A percentile compares a stretch with the other conserved stretches of the same genome.
These are phyloP conservation scores for Heteromyza rotundicornis DNA, from an alignment of 2,888 invertebrate species.

Conservation along the genomic window DNA sequence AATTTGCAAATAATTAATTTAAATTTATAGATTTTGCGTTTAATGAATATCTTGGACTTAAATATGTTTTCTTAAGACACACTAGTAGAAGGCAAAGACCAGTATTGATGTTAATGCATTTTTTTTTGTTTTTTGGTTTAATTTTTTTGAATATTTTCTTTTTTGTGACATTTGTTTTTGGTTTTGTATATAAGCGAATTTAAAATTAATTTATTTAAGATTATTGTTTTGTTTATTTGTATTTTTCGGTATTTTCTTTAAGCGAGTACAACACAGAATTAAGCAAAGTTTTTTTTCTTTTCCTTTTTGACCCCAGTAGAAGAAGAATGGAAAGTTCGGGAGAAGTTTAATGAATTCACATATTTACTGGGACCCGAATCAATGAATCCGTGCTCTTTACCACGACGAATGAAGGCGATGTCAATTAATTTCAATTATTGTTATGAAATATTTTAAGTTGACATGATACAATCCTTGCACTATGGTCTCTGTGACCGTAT, in stretches of 20 bases:
- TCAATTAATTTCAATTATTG: too few relatives aligned
- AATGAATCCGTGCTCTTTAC: too few relatives aligned
- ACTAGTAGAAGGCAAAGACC: constrained; percentile 41
- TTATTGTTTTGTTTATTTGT: constrained; percentile 17
- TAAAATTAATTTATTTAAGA: neutral
- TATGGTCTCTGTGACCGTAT: too few relatives aligned
- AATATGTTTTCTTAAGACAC: constrained; percentile 37
- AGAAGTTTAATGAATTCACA: too few relatives aligned
- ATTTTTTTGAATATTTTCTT: neutral
- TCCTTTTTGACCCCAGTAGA: too few relatives aligned
- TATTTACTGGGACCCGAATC: too few relatives aligned
- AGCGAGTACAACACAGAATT: constrained; percentile 5
- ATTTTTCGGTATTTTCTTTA: constrained; percentile 7
- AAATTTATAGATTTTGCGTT: neutral
- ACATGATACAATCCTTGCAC: too few relatives aligned
- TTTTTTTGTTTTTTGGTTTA: constrained; percentile 25
- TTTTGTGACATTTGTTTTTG: too few relatives aligned
- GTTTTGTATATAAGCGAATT: neutral
- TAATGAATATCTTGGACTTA: constrained; percentile 12
- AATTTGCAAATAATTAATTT: neutral
- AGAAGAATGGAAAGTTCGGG: too few relatives aligned
- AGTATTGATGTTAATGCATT: constrained; percentile 25
- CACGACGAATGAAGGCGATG: too few relatives aligned
- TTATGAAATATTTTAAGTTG: too few relatives aligned
- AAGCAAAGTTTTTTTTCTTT: too few relatives aligned